phyloP scores from a whole-genome alignment of 2,888 invertebrate genomes.

The Boloria selene region DNA sequence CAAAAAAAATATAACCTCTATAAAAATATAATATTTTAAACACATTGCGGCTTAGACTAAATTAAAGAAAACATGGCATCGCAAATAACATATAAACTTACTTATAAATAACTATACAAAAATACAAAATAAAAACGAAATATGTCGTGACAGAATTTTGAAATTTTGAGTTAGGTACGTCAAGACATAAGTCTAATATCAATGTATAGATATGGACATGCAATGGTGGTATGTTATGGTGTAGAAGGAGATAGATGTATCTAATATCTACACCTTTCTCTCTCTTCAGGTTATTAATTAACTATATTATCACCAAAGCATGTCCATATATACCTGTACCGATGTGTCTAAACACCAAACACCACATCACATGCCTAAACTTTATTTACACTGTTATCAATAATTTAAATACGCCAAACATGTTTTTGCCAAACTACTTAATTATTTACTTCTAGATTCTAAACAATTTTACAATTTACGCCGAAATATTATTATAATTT shows the following conservation, averaged over 20 bases:
- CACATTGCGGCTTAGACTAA: constrained; percentile 68
- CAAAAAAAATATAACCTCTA: constrained; percentile 77
- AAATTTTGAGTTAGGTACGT: constrained; percentile 36
- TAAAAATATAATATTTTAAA: constrained; percentile 78
- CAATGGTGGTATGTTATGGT: neutral
- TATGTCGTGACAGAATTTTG: constrained; percentile 33
- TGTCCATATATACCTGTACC: neutral
- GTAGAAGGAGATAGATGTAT: constrained; percentile 4
- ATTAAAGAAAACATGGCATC: constrained; percentile 78
- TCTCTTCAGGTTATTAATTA: neutral
- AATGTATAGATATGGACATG: no score
- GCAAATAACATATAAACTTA: constrained; percentile 56
- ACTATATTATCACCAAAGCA: neutral
- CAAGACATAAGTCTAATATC: constrained; percentile 28
- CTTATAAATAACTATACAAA: constrained; percentile 52
- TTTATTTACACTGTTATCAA: constrained; percentile 65
- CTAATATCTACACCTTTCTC: neutral
- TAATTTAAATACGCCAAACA: constrained; percentile 71
- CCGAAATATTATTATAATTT: constrained; percentile 69
- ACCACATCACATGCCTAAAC: constrained; percentile 75
- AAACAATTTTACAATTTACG: constrained; percentile 74
- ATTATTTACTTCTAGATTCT: constrained; percentile 63
- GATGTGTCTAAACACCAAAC: constrained; percentile 40
- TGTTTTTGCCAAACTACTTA: constrained; percentile 74
- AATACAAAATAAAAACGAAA: constrained; percentile 43